These are phyloP conservation scores for Sceloporus tristichus DNA, from an alignment of 2,113 vertebrate species.

Conservation along the genomic window DNA sequence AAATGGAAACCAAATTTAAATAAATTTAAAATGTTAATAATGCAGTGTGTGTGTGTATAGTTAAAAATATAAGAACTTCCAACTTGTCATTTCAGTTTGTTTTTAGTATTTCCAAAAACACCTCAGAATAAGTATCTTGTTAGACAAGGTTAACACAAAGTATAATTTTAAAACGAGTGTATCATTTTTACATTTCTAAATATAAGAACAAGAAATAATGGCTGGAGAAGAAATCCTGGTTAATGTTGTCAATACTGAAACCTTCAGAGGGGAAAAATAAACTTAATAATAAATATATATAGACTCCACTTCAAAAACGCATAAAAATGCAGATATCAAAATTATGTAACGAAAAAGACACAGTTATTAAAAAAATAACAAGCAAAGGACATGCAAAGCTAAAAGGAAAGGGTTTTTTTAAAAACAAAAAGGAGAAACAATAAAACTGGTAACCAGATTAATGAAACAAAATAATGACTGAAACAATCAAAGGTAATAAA, in stretches of 20 bases:
- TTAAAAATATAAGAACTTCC: neutral
- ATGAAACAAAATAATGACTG: neutral
- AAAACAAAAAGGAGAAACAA: neutral
- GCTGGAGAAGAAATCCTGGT: neutral
- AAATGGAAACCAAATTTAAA: neutral
- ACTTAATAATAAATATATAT: slow-evolving; percentile 3
- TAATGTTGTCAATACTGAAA: neutral
- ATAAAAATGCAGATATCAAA: neutral
- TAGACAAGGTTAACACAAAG: neutral
- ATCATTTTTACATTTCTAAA: neutral
- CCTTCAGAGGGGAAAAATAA: too few relatives aligned
- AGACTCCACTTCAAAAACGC: neutral
- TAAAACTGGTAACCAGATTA: neutral
- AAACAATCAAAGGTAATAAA: neutral
- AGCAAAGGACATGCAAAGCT: neutral
- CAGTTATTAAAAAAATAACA: neutral
- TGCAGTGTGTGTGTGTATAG: neutral
- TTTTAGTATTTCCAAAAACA: neutral
- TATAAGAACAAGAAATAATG: slow-evolving; percentile 5
- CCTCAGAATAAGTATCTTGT: neutral
- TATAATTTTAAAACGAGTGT: neutral
- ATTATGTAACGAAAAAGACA: neutral
- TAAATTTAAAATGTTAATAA: neutral
- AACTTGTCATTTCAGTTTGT: neutral
- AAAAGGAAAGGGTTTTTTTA: neutral